Conservation (phyloP, 2,113 vertebrate species). For the Oenanthe oenanthe region DNA sequence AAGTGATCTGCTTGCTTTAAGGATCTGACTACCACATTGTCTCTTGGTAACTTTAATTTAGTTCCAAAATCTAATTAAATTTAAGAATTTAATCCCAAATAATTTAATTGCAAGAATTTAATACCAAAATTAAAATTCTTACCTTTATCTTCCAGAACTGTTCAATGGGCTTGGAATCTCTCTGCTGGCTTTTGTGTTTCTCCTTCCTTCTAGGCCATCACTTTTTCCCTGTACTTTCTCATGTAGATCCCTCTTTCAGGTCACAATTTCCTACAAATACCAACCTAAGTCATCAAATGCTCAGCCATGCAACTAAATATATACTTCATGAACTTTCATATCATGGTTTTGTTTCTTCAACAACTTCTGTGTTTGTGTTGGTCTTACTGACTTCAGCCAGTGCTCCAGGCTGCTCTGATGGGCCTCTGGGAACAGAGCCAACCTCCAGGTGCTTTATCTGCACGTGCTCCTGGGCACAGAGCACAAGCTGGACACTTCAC, state of each 20-base stretch:
- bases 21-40: neutral
- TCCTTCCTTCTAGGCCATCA: neutral
- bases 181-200: neutral
- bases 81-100: too few relatives aligned
- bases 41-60: neutral
- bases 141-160: neutral
- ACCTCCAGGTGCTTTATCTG: neutral
- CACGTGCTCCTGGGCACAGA: rapidly evolving
- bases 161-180: neutral
- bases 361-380: neutral
- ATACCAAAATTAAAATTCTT: neutral
- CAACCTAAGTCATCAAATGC: neutral
- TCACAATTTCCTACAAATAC: neutral
- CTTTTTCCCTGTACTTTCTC: neutral
- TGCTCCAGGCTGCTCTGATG: neutral
- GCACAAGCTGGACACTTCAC: rapidly evolving
- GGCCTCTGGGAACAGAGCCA: neutral
- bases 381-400: neutral
- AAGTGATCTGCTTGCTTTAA: neutral
- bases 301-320: neutral
- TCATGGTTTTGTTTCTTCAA: neutral
- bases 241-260: neutral
- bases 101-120: neutral
- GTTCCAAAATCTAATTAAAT: neutral
- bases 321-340: neutral